Base-by-base conservation (phyloP, 2,888 invertebrate species). In the Acrobasis repandana region DNA sequence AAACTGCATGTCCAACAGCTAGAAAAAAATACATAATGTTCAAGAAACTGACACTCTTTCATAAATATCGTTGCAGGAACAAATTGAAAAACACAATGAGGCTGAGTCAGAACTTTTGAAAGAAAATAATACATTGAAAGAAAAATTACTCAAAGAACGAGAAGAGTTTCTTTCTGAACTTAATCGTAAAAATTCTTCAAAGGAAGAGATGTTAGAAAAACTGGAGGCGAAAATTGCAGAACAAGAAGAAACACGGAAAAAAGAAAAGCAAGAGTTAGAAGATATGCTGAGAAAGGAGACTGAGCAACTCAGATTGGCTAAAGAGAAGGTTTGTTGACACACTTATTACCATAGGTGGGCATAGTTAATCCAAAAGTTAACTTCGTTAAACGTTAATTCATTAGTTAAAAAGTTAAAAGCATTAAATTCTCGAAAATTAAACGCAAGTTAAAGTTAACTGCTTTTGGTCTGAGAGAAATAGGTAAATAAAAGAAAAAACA, bases 131-230 rank as follows among this genome's bases (percentile, higher is more conserved):
- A 74, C 77, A 33, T 76, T 94, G 1, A 83, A 93, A 63, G 81
- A 87, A 46, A 93, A 92, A 63, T 72, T 93, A 3, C 75, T 85
- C 51, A 89, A 88, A 58, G 94, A 94, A 67, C 79, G 93, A 61
- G 80, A 87, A 57, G 90, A 93, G 54, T 93, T 94, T 67, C 85
- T 93, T 50, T 73, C 75, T 9, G 88, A 89, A 65, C 70, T 93
- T 43, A 85, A 82, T 34, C 80, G 90, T 64, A 94, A 94, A 65
- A 93, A 81, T 68, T 79, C 88, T 11, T 93, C 93, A 1, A 93
- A 93, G 80, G 88, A 93, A 66, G 90, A 90, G 62, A 82, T 91
- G 63, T 67, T 94, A 54, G 83, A 88, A 48, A 92, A 92, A 58
- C 82, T 94, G 56, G 88, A 93, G 65, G 79, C 77, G 3, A 87